phyloP scores from a whole-genome alignment of 2,797 vertebrate species.

The Sphenopsis melanotis region DNA sequence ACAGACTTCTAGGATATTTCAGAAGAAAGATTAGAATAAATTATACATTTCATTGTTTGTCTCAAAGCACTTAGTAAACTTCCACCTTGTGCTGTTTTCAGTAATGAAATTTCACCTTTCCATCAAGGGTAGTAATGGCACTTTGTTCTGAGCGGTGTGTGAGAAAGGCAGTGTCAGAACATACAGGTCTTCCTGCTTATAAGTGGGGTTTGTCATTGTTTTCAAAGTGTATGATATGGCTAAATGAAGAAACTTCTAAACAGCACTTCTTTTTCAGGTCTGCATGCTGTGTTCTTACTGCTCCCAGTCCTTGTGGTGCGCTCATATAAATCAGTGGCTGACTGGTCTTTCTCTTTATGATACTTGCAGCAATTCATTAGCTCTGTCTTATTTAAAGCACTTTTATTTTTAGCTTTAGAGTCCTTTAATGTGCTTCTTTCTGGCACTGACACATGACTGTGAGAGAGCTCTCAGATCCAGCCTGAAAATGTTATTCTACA shows the following conservation, averaged over 20 bases:
- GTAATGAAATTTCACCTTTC: background rate
- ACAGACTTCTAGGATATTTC: background rate
- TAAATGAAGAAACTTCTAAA: slow-evolving; percentile 16
- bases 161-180: background rate
- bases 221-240: background rate
- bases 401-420: slow-evolving; percentile 31
- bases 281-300: background rate
- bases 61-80: background rate
- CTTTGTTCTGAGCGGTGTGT: background rate
- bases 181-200: background rate
- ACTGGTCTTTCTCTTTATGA: background rate
- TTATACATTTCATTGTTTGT: background rate
- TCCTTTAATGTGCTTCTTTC: background rate
- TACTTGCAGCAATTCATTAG: slow-evolving; percentile 4
- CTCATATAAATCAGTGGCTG: background rate
- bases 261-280: background rate
- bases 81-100: background rate
- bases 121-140: background rate
- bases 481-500: background rate
- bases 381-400: background rate
- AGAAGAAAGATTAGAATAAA: background rate
- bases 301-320: background rate
- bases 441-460: background rate
- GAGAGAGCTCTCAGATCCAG: background rate
- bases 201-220: background rate